phyloP scores from a whole-genome alignment of 2,113 vertebrate species.

The Chaetodon auriga region DNA sequence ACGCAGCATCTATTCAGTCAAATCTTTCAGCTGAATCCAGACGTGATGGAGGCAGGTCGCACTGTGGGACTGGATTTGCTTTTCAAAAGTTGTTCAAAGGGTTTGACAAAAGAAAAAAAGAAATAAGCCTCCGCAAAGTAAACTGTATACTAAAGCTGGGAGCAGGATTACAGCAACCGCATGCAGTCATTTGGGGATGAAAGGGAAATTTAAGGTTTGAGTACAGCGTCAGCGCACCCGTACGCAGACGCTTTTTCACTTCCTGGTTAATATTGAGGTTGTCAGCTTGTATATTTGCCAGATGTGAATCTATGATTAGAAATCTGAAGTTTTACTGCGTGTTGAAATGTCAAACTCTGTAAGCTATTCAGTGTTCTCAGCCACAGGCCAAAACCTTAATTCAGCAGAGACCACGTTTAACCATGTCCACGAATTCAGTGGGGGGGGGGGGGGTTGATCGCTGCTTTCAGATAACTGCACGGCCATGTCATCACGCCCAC shows the following conservation, averaged over 20 bases:
- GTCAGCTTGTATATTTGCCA: neutral
- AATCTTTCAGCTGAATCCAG: slow-evolving; percentile 33
- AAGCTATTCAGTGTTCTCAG: neutral
- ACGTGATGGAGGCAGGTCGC: slow-evolving; percentile 31
- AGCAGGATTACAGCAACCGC: slow-evolving; percentile 5
- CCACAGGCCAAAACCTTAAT: neutral
- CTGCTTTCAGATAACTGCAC: neutral
- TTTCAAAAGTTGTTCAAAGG: slow-evolving; percentile 60
- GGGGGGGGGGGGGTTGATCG: neutral
- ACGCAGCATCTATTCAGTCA: slow-evolving; percentile 25
- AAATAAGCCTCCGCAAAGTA: slow-evolving; percentile 16
- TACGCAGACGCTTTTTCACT: neutral
- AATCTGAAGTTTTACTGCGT: neutral
- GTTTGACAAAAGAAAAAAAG: slow-evolving; percentile 11
- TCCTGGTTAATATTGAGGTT: neutral
- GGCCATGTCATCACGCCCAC: neutral
- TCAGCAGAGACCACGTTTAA: neutral
- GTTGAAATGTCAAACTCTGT: neutral
- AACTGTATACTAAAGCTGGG: neutral
- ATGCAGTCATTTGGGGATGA: neutral
- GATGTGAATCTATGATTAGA: neutral
- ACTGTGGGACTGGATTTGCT: slow-evolving; percentile 23
- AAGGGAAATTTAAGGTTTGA: slow-evolving; percentile 10
- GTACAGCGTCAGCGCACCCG: neutral
- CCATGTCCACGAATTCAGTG: no score